Evolutionary conservation across 2,888 invertebrate species (phyloP).

Genomic region (Escarpia spicata): DNA sequence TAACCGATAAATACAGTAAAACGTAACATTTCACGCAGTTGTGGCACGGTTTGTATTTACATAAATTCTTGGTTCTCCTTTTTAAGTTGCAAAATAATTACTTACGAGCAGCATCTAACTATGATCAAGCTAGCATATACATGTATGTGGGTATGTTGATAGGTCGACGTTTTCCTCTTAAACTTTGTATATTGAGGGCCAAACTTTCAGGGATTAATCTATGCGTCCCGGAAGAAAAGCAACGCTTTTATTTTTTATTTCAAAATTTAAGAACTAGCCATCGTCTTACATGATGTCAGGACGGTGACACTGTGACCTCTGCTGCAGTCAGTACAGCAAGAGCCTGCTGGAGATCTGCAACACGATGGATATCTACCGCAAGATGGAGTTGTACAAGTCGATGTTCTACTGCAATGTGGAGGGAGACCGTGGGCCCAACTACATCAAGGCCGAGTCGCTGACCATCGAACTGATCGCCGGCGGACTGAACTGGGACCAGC

Average conservation of each 20-base stretch:
- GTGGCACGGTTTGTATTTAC: not conserved
- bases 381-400: constrained; percentile 61
- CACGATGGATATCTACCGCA: constrained; percentile 61
- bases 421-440: constrained; percentile 59
- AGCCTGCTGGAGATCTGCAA: constrained; percentile 61
- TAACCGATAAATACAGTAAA: not conserved
- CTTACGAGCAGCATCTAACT: too few species aligned
- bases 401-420: constrained; percentile 59
- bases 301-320: not conserved
- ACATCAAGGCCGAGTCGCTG: constrained; percentile 61
- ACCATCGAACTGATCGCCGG: constrained; percentile 64
- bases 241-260: too few species aligned
- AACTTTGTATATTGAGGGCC: too few species aligned
- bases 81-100: too few species aligned
- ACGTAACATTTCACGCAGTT: not conserved
- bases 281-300: not conserved
- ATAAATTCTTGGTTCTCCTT: not conserved
- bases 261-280: not conserved
- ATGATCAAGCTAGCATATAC: too few species aligned
- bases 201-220: too few species aligned
- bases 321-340: constrained; percentile 59
- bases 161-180: too few species aligned
- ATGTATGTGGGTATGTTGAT: too few species aligned
- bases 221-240: too few species aligned
- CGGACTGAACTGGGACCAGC: constrained; percentile 63